Conservation (phyloP, 2,113 vertebrate species). For the Leuciscus idus region DNA sequence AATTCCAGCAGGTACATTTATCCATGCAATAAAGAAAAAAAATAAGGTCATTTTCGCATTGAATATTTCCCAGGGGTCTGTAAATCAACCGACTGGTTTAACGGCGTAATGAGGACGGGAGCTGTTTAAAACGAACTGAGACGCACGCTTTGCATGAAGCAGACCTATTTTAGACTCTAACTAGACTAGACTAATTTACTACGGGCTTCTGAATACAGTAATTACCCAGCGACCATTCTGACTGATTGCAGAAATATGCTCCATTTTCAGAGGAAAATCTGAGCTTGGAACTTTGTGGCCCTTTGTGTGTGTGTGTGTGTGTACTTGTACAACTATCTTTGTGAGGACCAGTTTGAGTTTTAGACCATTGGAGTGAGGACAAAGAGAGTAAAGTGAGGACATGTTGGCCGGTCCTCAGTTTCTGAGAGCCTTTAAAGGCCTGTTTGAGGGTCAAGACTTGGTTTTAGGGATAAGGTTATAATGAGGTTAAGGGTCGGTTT, state of each 20-base stretch:
- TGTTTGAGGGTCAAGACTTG: too few relatives aligned
- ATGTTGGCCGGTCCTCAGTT: too few relatives aligned
- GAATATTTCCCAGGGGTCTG: conserved; percentile 7
- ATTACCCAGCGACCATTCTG: conserved; percentile 39
- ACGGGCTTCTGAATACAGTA: conserved; percentile 41
- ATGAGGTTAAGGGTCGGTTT: too few relatives aligned
- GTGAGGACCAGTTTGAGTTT: too few relatives aligned
- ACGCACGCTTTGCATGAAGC: conserved; percentile 25
- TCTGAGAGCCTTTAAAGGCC: too few relatives aligned
- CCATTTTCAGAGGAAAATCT: conserved; percentile 34
- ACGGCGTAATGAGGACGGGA: conserved; percentile 35
- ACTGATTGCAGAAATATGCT: conserved; percentile 35
- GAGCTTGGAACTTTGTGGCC: background rate
- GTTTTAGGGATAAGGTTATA: too few relatives aligned
- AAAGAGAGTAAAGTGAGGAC: too few relatives aligned
- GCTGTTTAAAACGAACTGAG: background rate
- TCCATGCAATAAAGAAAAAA: background rate
- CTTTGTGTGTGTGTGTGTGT: background rate
- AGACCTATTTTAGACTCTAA: conserved; percentile 29
- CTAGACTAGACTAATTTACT: conserved; percentile 27
- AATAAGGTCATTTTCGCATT: background rate
- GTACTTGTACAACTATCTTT: too few relatives aligned
- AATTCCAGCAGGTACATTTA: background rate
- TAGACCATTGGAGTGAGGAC: too few relatives aligned
- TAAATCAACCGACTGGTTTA: conserved; percentile 24